phyloP scores from a whole-genome alignment of 2,888 invertebrate genomes.

The Gryllus longicercus region DNA sequence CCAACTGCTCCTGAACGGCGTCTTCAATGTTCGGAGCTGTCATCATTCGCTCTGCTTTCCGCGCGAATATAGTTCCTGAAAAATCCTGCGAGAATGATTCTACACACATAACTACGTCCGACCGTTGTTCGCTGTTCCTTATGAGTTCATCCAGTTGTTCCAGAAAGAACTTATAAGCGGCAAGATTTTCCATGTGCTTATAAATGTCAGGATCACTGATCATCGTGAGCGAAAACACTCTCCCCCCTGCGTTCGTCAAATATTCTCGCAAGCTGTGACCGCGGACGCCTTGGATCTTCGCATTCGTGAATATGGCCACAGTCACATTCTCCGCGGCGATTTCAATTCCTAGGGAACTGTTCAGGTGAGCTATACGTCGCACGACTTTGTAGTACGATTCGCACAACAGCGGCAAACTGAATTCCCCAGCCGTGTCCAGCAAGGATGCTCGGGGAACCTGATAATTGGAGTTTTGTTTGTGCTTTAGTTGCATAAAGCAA shows the following conservation, averaged over 20 bases:
- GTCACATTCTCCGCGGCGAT: neutral
- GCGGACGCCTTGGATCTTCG: neutral
- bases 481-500: neutral
- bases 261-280: neutral
- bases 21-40: neutral
- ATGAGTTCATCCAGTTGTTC: neutral
- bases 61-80: neutral
- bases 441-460: neutral
- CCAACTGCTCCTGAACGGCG: neutral
- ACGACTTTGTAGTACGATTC: neutral
- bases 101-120: neutral
- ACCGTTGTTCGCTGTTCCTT: neutral
- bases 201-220: neutral
- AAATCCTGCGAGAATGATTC: neutral
- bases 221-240: neutral
- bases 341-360: neutral
- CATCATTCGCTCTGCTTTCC: neutral
- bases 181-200: constrained; percentile 9
- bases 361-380: neutral
- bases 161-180: neutral
- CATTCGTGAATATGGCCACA: neutral
- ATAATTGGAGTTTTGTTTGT: neutral
- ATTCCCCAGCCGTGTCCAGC: neutral
- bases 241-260: neutral
- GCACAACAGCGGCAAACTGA: neutral